Evolutionary conservation across 2,797 vertebrate species (phyloP).

Genomic region (Tolypeutes matacus): DNA sequence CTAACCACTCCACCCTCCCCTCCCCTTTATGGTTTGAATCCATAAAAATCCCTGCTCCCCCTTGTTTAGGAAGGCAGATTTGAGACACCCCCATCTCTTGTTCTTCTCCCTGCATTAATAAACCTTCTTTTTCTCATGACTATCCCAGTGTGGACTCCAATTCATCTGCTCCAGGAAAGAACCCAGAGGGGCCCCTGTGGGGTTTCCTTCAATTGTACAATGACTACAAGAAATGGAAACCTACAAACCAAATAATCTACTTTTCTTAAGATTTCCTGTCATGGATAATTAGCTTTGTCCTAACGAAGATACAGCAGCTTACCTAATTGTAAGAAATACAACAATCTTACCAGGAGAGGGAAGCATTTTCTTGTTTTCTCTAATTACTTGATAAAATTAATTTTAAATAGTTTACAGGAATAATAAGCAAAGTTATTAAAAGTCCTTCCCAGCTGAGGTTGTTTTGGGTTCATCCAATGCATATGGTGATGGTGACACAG

Average conservation of each 20-base stretch:
- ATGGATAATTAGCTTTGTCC: slow-evolving; percentile 18
- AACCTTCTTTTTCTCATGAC: too few species aligned
- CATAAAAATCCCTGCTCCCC: too few species aligned
- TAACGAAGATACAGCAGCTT: not conserved
- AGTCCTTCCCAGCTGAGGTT: not conserved
- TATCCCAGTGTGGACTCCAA: too few species aligned
- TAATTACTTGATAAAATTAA: slow-evolving; percentile 43
- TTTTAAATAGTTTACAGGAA: slow-evolving; percentile 45
- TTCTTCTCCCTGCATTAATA: too few species aligned
- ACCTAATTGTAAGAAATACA: slow-evolving; percentile 39
- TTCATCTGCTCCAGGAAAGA: too few species aligned
- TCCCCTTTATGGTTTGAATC: too few species aligned
- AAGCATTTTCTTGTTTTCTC: slow-evolving; percentile 17
- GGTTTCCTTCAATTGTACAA: not conserved
- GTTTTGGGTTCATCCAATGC: not conserved
- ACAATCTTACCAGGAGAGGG: not conserved
- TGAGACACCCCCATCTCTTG: too few species aligned
- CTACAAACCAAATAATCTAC: not conserved
- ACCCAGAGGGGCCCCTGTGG: too few species aligned
- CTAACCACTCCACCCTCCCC: too few species aligned
- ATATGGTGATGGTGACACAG: not conserved
- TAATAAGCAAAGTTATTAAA: slow-evolving; percentile 35
- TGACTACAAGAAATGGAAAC: not conserved
- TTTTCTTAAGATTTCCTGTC: slow-evolving; percentile 17
- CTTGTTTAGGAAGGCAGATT: too few species aligned